Base-by-base conservation (phyloP, 2,797 vertebrate genomes). In the Sternarchorhynchus goeldii region DNA sequence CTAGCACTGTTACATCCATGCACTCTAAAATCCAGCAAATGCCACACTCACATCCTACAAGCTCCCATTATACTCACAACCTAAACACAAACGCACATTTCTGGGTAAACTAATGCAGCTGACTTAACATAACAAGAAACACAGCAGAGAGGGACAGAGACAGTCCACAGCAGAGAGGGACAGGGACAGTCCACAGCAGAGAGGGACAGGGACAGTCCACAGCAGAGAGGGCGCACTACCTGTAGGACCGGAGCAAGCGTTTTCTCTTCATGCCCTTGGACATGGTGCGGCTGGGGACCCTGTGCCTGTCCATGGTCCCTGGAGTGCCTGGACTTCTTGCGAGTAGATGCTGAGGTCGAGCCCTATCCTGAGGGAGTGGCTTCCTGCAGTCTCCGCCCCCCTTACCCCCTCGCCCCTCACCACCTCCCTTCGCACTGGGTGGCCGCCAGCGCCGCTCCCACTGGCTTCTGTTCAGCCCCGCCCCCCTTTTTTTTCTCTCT, bases 241-340 rank as follows among this genome's bases (percentile, higher is more conserved):
- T 85, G 73, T 82, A 85, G 59, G 83, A 85, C 34, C 79, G 79
- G 5, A 85, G 83, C n/a, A 85, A 67, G n/a, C 79, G 78, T 32
- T 82, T 82, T 32, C 83, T 79, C 62, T 82, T 85, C 81, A 85
- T 81, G 67, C 78, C 81, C 76, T 45, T 76, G 64, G 41, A 73
- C 16, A 76, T 0, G 2, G 57, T 29, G 36, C 21, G 34, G 21
- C 73, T 45, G 25, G 75, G 76, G 41, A 58, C 18, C 57, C 64
- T 59, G 57, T 66, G 25, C 16, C 73, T 58, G 58, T 82, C 71
- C 83, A 84, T 82, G 34, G 12, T 21, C 29, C 12, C 53, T 2
- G 2, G 2, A 2, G 18, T 41, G 70, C 8, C 36, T 36, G 50
- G 7, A 63, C 57, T 21, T 36, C 32, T 63, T 60, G 59, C 29